Evolutionary conservation across 2,113 vertebrate genomes (phyloP), one percentile per base, ranked within the genome.

Genomic region (Aviceda subcristata): DNA sequence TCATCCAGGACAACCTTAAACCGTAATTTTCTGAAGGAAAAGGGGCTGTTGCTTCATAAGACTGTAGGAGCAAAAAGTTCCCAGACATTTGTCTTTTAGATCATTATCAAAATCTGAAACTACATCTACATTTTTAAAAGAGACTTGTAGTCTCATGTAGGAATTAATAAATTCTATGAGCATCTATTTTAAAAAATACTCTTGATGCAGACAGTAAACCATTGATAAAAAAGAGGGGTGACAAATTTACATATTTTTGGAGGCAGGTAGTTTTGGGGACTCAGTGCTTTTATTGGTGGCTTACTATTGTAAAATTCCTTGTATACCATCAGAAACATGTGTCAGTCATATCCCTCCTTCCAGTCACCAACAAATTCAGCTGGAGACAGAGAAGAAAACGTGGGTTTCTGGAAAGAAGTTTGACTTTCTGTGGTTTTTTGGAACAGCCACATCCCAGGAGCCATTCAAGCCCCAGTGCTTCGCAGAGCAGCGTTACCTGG

Each of bases 321-420:
- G 18, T 7, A 45, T 34, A 55, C 19, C 4, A 1, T 15, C 32
- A 73, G 51, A 73, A 88, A 51, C 0, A 1, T 0, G 0, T 14
- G 14, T 29, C 43, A 46, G n/a, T 43, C 29, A 13, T 12, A 0
- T 73, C 23, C 32, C 18, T 87, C 45, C 29, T 66, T 77, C 50
- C 57, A 43, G 34, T 16, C 73, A 59, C 15, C 55, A 34, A 22
- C 3, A 15, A 29, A 73, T 51, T 60, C 39, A 39, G 23, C 34
- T 53, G 59, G 26, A 90, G 55, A 27, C 11, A 41, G 43, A 27
- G 43, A 20, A 85, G 69, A 38, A 72, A 75, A 45, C 1, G 1
- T 41, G 18, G 0, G 39, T 64, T 83, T 55, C 45, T 2, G 2
- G 45, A 36, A 55, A 59, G 30, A 43, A 41, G 1, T 11, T 27